Percentiles rank a stretch among this genome's conserved stretches.
Evolutionary conservation across 2,113 vertebrate species (phyloP).

Genomic region (Heloderma charlesbogerti): DNA sequence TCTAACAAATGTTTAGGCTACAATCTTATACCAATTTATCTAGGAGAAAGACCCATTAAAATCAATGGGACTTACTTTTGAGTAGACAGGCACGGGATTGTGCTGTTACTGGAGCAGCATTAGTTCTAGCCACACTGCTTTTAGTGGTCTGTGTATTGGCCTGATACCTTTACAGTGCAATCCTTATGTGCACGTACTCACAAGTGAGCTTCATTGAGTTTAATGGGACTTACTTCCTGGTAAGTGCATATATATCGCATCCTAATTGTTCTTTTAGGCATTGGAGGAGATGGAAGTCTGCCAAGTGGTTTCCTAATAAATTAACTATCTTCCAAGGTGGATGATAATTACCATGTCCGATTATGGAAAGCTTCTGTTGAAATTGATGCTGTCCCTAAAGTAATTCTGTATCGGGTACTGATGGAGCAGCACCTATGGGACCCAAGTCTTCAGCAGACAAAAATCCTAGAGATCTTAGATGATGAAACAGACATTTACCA

Average conservation of each 20-base stretch:
- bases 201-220: too few relatives aligned
- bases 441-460: conserved; percentile 61
- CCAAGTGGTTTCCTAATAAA: background rate
- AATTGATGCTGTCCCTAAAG: conserved; percentile 73
- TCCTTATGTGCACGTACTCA: too few relatives aligned
- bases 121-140: background rate
- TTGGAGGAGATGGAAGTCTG: background rate
- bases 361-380: conserved; percentile 80
- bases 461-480: conserved; percentile 75
- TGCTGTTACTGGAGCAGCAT: background rate
- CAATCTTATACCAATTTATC: background rate
- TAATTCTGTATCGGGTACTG: conserved; percentile 76
- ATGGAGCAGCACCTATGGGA: conserved; percentile 78
- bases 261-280: background rate
- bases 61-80: background rate
- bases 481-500: conserved; percentile 78
- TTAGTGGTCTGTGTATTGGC: background rate
- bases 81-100: background rate
- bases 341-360: conserved; percentile 73
- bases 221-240: too few relatives aligned
- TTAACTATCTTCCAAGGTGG: conserved; percentile 66
- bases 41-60: background rate
- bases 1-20: background rate
- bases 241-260: background rate
- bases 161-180: background rate